phyloP scores from a whole-genome alignment of 2,113 vertebrate species.

The Dromas ardeola region DNA sequence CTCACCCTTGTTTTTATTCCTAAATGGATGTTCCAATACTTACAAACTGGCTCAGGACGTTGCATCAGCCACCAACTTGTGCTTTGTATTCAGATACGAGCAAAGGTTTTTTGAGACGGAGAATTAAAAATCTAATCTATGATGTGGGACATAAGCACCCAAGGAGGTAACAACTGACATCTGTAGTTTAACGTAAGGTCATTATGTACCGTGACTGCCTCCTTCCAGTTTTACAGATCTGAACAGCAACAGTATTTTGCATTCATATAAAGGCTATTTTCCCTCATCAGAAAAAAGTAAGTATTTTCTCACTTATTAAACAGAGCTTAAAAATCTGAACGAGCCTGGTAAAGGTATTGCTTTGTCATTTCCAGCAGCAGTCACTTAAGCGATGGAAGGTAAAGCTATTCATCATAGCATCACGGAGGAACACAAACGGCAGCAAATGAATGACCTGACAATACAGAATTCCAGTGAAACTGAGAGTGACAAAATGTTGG shows the following conservation, averaged over 20 bases:
- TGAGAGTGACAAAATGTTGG: neutral
- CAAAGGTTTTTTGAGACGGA: neutral
- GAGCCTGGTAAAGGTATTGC: neutral
- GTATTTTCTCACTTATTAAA: neutral
- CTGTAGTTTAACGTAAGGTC: neutral
- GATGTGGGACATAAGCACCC: neutral
- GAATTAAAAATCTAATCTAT: neutral
- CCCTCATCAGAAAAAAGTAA: neutral
- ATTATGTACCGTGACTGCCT: neutral
- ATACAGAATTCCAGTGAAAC: neutral
- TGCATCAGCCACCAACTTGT: neutral
- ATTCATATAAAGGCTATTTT: neutral
- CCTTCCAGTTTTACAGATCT: neutral
- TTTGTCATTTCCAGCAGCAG: neutral
- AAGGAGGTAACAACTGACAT: neutral
- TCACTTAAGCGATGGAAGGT: neutral
- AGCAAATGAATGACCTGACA: neutral
- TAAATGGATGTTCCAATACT: neutral
- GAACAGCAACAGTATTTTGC: neutral
- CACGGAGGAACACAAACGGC: neutral
- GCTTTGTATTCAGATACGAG: neutral
- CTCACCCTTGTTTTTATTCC: neutral
- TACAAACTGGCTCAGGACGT: accelerated
- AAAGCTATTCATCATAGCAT: neutral
- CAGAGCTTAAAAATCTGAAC: neutral